Evolutionary conservation across 2,797 vertebrate species (phyloP), one percentile per base, ranked within the genome.

Genomic region (Periparus ater): DNA sequence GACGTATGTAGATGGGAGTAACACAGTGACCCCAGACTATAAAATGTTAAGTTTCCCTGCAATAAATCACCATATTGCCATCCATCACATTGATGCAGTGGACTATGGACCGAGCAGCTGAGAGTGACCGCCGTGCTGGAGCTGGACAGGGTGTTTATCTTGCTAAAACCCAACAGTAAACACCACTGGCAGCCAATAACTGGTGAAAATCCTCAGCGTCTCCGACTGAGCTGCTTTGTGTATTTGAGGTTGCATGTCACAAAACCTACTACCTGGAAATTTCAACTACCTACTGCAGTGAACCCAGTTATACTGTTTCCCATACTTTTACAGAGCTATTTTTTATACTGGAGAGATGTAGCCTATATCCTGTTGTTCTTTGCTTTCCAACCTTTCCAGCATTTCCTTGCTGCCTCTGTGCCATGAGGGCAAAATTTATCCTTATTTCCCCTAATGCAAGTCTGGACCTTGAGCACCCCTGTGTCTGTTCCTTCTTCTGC

Each of bases 121-220:
- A n/a, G n/a, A n/a, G n/a, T n/a, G n/a, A n/a, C n/a, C n/a, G n/a
- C n/a, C n/a, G n/a, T n/a, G n/a, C n/a, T n/a, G n/a, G n/a, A n/a
- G n/a, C n/a, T n/a, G n/a, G n/a, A n/a, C n/a, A n/a, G n/a, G n/a
- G n/a, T n/a, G n/a, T n/a, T n/a, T n/a, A n/a, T n/a, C n/a, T n/a
- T n/a, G n/a, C n/a, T n/a, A n/a, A n/a, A n/a, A n/a, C n/a, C n/a
- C n/a, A n/a, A n/a, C n/a, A n/a, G n/a, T n/a, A 51, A 78, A 66
- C 5, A 19, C 5, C 1, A 1, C 32, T n/a, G 44, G 21, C 42
- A 83, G 32, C 10, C 0, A 0, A 16, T 42, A 50, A 57, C 14
- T 53, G 42, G 14, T 23, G 48, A 75, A 91, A 86, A 75, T 3
- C 6, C 15, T 47, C 27, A 40, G 34, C 40, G 32, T 19, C 47